phyloP scores from a whole-genome alignment of 2,888 invertebrate genomes.

The Cryptophagus acutangulus region DNA sequence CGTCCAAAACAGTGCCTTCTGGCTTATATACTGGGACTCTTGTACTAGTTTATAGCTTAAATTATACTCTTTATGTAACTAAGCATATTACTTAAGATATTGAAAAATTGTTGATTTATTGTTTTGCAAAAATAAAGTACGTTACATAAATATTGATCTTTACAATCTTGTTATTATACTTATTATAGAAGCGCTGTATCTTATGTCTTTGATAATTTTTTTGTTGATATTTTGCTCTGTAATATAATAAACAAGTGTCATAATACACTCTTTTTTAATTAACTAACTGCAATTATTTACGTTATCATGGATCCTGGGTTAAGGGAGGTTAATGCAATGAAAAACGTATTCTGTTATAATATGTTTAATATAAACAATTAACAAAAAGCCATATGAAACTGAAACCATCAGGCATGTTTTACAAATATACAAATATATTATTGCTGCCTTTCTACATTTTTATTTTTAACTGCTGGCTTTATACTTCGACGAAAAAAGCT shows the following conservation, averaged over 20 bases:
- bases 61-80: constrained; percentile 3
- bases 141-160: no score
- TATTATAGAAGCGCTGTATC: constrained; percentile 9
- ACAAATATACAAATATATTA: constrained; percentile 43
- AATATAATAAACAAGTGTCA: constrained; percentile 29
- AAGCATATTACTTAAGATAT: no score
- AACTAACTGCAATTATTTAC: constrained; percentile 9
- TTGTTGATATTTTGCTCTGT: constrained; percentile 28
- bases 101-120: no score
- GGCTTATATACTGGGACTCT: constrained; percentile 19
- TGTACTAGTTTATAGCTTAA: constrained; percentile 10
- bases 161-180: constrained; percentile 4
- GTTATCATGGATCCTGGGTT: no score
- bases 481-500: constrained; percentile 27
- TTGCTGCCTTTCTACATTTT: constrained; percentile 37
- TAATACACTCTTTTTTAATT: constrained; percentile 35
- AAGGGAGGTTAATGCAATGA: constrained; percentile 15
- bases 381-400: constrained; percentile 38
- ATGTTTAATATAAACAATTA: constrained; percentile 37
- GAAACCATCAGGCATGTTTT: constrained; percentile 33
- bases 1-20: constrained; percentile 31
- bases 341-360: constrained; percentile 17
- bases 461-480: constrained; percentile 40
- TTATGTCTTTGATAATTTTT: constrained; percentile 7
- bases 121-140: no score